Evolutionary conservation across 2,113 vertebrate genomes (phyloP), one percentile per base, ranked within the genome.

Genomic region (Scatophagus argus): DNA sequence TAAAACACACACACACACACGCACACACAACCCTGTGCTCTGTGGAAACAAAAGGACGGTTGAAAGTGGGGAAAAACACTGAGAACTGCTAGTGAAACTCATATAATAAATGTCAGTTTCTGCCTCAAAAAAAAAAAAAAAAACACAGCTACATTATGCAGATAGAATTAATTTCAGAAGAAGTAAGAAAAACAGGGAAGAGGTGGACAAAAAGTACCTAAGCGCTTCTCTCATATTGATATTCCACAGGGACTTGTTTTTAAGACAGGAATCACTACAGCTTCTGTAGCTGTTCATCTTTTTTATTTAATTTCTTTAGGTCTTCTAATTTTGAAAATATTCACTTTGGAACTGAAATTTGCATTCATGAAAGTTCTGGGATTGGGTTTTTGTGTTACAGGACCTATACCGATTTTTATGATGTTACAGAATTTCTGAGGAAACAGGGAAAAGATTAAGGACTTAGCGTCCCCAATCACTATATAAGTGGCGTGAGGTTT

Each of bases 31-130:
- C 1, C 36, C 54, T 8, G 23, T 13, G 77, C 60, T 85, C n/a
- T 65, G 69, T 89, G 91, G 87, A 93, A 91, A 88, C 70, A 74
- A 81, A 47, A 29, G 68, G 81, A 89, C 79, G 67, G 87, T 86
- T 84, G 49, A 86, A 86, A 70, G 74, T 77, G 85, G 85, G 84
- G 84, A 55, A 74, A 87, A 84, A 88, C 72, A 31, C 43, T 74
- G 46, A 70, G 72, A 85, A 56, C 58, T 52, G 66, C 23, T 2
- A 34, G 29, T 81, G 87, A 87, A 87, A 88, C 79, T 67, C 52
- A 44, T 21, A 59, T 21, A 59, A 70, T 29, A 84, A 82, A 85
- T 77, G 54, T 73, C 47, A 81, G 32, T 68, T 77, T 83, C 74
- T 70, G 38, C 58, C n/a, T 36, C 19, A 31, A 66, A 65, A 23